Base-by-base conservation (phyloP, 2,888 invertebrate species). In the Caenorhabditis macrosperma region DNA sequence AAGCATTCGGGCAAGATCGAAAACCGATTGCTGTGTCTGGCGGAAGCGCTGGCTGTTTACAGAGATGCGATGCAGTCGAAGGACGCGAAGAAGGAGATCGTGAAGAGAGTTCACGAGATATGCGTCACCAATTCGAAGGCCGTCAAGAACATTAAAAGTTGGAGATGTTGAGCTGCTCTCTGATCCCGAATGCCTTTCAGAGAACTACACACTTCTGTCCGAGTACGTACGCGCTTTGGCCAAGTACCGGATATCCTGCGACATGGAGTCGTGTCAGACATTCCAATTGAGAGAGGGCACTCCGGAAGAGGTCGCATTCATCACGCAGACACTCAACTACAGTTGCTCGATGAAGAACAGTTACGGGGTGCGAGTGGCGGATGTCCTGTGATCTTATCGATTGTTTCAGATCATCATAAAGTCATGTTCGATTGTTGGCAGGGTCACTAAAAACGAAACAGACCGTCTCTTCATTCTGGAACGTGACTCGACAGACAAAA, bases 31-130 rank as follows among this genome's bases (percentile, higher is more conserved):
- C 72, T 52, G 20, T 67, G 76, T 33, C 75, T 87, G 52, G 71
- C 78, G 0, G 78, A 69, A 15, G 81, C 86, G 4, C 54, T 87
- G 26, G 74, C 80, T 9, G 82, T 76, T 38, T 76, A 78, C 17
- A 54, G 79, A 17, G 78, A 79, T 28, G 54, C 78, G 33, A 83
- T 86, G 55, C 74, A 83, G 77, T 48, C 69, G 71, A 71, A 81
- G 78, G 79, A 79, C 68, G 74, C 75, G 20, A 79, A 79, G 44
- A 79, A 75, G 26, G 85, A 88, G 55, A 68, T 88, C 10, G 84
- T 84, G 26, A 82, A 84, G 22, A 75, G 83, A 41, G 74, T 86
- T 22, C 80, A 86, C 28, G 87, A 88, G 30, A 79, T 87, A 17
- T 81, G 80, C 55, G 78, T 82, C 41, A 68, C 61, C 35, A 86